phyloP scores from a whole-genome alignment of 1,140 invertebrate species.

The Caenorhabditis inopinata region DNA sequence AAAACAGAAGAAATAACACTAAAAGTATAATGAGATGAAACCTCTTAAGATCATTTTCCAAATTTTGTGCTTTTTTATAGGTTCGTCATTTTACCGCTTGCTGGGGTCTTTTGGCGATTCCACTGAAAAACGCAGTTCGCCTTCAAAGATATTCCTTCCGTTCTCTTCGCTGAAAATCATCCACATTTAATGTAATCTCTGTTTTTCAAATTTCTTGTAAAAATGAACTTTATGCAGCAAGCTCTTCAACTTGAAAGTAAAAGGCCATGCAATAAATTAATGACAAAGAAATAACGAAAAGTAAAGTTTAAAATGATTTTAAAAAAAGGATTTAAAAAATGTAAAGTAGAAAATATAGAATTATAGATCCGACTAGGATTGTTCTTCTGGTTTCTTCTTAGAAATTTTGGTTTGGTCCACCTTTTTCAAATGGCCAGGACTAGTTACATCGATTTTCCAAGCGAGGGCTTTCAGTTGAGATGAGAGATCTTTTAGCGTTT shows the following conservation, averaged over 20 bases:
- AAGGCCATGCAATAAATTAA: too few species aligned
- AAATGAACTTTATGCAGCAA: not conserved
- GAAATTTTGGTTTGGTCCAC: slow-evolving; percentile 16
- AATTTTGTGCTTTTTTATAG: too few species aligned
- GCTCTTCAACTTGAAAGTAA: too few species aligned
- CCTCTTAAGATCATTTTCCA: not conserved
- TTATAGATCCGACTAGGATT: not conserved
- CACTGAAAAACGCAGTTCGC: slow-evolving; percentile 27
- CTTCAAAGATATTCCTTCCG: slow-evolving; percentile 43
- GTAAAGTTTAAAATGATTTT: too few species aligned
- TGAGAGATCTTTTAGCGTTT: not conserved
- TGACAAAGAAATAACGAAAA: too few species aligned
- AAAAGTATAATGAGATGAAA: not conserved
- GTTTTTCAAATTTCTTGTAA: not conserved
- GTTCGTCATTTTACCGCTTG: slow-evolving; percentile 11
- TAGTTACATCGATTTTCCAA: not conserved
- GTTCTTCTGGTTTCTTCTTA: not conserved
- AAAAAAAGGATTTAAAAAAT: not conserved
- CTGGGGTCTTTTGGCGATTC: slow-evolving; percentile 31
- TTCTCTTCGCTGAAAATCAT: not conserved
- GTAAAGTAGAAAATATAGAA: not conserved
- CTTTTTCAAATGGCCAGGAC: not conserved
- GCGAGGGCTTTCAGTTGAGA: not conserved
- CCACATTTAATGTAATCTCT: not conserved
- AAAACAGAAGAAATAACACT: too few species aligned